A percentile compares a stretch with the other conserved stretches of the same genome.
Conservation (phyloP, 2,888 invertebrate species). For the Meganola albula region DNA sequence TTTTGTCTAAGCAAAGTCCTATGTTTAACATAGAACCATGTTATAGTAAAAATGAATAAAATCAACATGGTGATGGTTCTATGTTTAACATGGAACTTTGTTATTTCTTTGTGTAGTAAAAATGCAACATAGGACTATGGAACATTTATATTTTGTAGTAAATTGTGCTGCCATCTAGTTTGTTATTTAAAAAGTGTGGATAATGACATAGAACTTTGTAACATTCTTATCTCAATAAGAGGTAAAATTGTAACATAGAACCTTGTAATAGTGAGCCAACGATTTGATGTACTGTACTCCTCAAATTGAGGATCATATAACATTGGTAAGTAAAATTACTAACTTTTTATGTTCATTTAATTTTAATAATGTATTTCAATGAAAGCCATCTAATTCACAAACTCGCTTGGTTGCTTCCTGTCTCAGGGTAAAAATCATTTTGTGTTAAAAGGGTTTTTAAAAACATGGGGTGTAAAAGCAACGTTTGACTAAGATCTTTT, state of each 20-base stretch:
- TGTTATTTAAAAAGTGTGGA: constrained; percentile 3
- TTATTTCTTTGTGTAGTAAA: constrained; percentile 7
- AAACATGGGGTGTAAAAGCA: too few relatives aligned
- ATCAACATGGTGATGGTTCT: constrained; percentile 2
- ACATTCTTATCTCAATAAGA: not conserved
- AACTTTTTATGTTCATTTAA: too few relatives aligned
- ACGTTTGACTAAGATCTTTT: too few relatives aligned
- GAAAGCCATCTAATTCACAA: too few relatives aligned
- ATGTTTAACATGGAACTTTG: constrained; percentile 7
- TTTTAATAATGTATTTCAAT: too few relatives aligned
- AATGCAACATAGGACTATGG: constrained; percentile 2
- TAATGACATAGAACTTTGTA: constrained; percentile 1
- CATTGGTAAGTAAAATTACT: too few relatives aligned
- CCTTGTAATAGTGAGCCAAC: not conserved
- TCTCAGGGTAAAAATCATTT: too few relatives aligned
- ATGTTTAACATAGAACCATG: constrained; percentile 6
- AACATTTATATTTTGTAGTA: not conserved
- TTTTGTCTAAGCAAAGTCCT: constrained; percentile 5
- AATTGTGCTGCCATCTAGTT: not conserved
- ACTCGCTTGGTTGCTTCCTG: too few relatives aligned
- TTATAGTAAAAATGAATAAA: constrained; percentile 5
- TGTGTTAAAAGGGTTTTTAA: too few relatives aligned
- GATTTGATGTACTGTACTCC: too few relatives aligned
- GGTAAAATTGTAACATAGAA: not conserved
- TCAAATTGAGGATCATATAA: too few relatives aligned